Conservation (phyloP, 2,113 vertebrate species). For the Colaptes auratus region DNA sequence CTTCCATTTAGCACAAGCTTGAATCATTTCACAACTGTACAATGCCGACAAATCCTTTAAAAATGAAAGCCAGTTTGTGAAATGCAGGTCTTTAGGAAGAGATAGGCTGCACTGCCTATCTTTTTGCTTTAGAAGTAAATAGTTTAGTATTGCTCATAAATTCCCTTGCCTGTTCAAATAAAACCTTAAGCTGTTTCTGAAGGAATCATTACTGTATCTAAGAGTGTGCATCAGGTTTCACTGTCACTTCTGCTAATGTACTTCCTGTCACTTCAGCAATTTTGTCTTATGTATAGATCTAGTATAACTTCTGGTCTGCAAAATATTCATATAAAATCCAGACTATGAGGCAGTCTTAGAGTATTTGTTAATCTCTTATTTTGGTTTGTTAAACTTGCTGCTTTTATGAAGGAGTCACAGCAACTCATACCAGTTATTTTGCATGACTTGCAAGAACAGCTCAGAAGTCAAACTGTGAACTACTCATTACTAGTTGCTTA, state of each 20-base stretch:
- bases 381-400: background rate
- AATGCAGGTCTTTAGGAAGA: background rate
- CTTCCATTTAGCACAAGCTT: background rate
- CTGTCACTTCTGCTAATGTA: background rate
- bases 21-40: conserved; percentile 2
- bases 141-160: background rate
- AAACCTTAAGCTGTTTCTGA: background rate
- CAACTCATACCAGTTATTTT: background rate
- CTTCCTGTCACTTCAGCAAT: background rate
- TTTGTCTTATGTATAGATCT: background rate
- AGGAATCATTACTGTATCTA: background rate
- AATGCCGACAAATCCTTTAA: background rate
- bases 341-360: background rate
- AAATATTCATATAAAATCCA: background rate
- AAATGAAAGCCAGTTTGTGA: background rate
- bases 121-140: background rate
- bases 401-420: background rate
- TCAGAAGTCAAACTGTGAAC: background rate
- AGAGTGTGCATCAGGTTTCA: background rate
- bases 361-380: background rate
- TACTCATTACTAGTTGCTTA: background rate
- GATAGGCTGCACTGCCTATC: background rate
- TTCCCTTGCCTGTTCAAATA: background rate
- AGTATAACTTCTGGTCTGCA: background rate
- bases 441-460: background rate